Evolutionary conservation across 2,113 vertebrate species (phyloP), one percentile per base, ranked within the genome.

Genomic region (Acanthochromis polyacanthus): DNA sequence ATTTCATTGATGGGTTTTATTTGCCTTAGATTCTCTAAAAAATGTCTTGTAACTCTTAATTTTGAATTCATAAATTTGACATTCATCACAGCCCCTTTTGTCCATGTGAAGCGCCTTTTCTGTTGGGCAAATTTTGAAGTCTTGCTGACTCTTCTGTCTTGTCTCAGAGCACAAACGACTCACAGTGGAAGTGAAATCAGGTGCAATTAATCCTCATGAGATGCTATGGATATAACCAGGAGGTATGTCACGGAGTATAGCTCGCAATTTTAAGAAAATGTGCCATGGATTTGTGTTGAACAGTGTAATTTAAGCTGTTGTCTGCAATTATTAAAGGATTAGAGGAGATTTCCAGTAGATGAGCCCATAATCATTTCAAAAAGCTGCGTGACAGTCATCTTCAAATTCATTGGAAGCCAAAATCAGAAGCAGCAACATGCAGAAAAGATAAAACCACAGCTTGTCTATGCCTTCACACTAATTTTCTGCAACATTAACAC

Each of bases 1-100:
- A 36, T 65, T 50, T 51, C 67, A 50, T 62, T 77, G 12, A 63
- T 73, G 25, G 12, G 3, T 51, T 81, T 72, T 46, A 69, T 53
- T 5, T 40, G 10, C 14, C 16, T 53, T 38, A 3, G 10, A 60
- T 65, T 79, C 75, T n/a, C 2, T 28, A 32, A 9, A 61, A 58
- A 63, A 1, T 0, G 3, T 23, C 4, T 40, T 57, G 2, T 20
- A 20, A 20, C 48, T 46, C 12, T 64, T 52, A 56, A 22, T 71
- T 59, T 75, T 22, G 46, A 7, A 30, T 16, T 10, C 60, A n/a
- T 12, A 20, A n/a, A 50, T 64, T 12, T 50, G 9, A 4, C 51
- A 60, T 72, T 74, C 5, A 72, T 64, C 63, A 73, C 3, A 61
- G 25, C 19, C 10, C 16, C 17, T 48, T 72, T 58, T 10, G 17